A percentile compares a stretch with the other conserved stretches of the same genome.
Conservation (phyloP, 2,888 invertebrate species). For the Polyploca ridens region DNA sequence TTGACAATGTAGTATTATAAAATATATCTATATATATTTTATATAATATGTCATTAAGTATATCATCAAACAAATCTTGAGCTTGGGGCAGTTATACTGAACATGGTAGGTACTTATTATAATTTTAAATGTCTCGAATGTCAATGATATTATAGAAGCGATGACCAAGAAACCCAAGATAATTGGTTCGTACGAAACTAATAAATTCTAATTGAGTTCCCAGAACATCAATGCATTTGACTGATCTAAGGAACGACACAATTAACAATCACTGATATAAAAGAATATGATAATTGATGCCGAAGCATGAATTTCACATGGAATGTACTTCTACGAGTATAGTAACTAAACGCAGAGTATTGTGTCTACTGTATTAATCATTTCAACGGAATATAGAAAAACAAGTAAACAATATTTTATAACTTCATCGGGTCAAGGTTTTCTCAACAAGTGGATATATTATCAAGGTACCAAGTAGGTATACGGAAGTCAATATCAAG, state of each 20-base stretch:
- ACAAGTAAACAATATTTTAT: not conserved
- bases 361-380: not conserved
- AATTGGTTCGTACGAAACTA: not conserved
- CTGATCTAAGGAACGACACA: too few relatives aligned
- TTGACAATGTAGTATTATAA: too few relatives aligned
- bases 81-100: not conserved
- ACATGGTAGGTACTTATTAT: too few relatives aligned
- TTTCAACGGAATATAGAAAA: not conserved
- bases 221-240: too few relatives aligned
- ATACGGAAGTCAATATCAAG: constrained; percentile 3
- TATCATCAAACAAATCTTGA: not conserved
- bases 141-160: too few relatives aligned
- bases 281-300: too few relatives aligned
- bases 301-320: not conserved
- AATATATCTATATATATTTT: not conserved
- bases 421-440: not conserved
- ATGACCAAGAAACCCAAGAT: not conserved
- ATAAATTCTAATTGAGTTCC: not conserved
- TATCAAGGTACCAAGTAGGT: not conserved
- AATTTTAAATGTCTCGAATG: too few relatives aligned
- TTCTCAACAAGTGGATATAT: not conserved
- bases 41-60: too few relatives aligned
- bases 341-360: not conserved
- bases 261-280: too few relatives aligned
- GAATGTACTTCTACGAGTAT: not conserved